Evolutionary conservation across 1,140 invertebrate genomes (phyloP), one percentile per base, ranked within the genome.

Genomic region (Polypedilum vanderplanki): DNA sequence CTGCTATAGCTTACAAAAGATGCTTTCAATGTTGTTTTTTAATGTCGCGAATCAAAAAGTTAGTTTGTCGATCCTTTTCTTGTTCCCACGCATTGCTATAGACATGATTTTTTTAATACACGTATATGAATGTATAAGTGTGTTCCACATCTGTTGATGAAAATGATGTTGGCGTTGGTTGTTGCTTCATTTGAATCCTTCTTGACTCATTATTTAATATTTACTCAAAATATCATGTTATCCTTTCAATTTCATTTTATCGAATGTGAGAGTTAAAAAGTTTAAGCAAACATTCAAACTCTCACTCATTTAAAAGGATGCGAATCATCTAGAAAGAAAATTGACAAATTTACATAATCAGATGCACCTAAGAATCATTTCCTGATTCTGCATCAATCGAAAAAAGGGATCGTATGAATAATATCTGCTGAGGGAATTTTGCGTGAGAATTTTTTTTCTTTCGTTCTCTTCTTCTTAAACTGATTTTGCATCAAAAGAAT

Each of bases 341-440:
- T n/a, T 67, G 64, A 67, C 15, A n/a, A 67, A 67, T 67, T 67
- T 67, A 67, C 64, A 67, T 67, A 67, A 67, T 67, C 64, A 67
- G 64, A 67, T 67, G 64, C 64, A 67, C 9, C 64, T n/a, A 67
- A 8, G 7, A 17, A 18, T 67, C 7, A 17, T 67, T 67, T 67
- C 64, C 64, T 67, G 64, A 15, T 17, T 67, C 64, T 67, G n/a
- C 9, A 67, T 20, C 8, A n/a, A 46, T 46, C 41, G 41, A 46
- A 46, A n/a, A n/a, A 46, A 46, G 41, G 41, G 64, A 67, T 67
- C n/a, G n/a, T 17, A 67, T 18, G 18, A 17, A 18, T 67, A 18
- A 8, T 67, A 17, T 20, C 9, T 67, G 64, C n/a, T 17, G 8
- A 17, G 18, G 18, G 18, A 17, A 15, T 67, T 67, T 67, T 67